phyloP scores from a whole-genome alignment of 2,113 vertebrate genomes.

The Lamprotornis superbus region DNA sequence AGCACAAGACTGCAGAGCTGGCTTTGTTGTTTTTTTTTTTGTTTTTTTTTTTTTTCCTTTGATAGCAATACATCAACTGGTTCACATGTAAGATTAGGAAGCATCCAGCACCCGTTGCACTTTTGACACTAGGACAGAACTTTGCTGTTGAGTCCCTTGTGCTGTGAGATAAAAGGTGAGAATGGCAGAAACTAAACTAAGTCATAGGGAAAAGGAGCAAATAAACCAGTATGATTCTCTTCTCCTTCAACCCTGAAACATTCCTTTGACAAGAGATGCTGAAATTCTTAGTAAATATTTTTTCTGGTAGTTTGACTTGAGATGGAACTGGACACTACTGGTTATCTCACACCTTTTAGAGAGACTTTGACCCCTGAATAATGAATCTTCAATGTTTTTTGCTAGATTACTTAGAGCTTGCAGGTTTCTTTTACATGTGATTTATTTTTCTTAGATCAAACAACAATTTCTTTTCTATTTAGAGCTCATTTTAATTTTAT shows the following conservation, averaged over 20 bases:
- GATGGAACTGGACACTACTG: background rate
- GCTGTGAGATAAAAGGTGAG: conserved; percentile 3
- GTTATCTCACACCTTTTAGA: background rate
- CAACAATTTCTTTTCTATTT: conserved; percentile 67
- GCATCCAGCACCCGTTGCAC: conserved; percentile 37
- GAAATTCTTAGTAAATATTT: conserved; percentile 13
- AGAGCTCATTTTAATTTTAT: conserved; percentile 70
- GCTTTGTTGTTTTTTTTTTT: background rate
- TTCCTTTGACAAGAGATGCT: conserved; percentile 23
- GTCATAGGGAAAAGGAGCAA: background rate
- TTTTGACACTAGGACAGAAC: conserved; percentile 18
- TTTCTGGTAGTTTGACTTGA: background rate
- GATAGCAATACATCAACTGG: conserved; percentile 24
- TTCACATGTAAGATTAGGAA: conserved; percentile 20
- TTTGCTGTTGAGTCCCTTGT: background rate
- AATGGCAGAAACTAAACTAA: background rate
- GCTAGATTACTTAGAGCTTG: conserved; percentile 44
- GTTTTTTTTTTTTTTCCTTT: background rate
- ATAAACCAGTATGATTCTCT: background rate
- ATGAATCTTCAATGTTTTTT: conserved; percentile 10
- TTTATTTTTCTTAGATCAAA: conserved; percentile 61
- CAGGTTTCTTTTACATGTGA: conserved; percentile 51
- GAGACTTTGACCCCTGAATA: background rate
- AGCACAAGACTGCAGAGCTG: conserved; percentile 46
- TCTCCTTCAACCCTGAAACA: conserved; percentile 12